phyloP scores from a whole-genome alignment of 2,888 invertebrate species.

The Aelia acuminata region DNA sequence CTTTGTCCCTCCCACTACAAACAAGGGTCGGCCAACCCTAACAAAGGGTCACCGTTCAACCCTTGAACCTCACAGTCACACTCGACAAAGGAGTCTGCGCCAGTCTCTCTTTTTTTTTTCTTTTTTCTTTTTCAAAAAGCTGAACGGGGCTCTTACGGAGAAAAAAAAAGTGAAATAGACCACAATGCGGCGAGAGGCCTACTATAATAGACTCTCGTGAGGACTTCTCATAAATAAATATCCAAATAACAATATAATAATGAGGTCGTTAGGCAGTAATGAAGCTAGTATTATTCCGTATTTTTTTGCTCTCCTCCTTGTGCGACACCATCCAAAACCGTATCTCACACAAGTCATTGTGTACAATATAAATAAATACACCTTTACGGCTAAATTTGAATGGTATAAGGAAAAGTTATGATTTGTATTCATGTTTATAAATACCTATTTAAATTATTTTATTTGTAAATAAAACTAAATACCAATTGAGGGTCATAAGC shows the following conservation, averaged over 20 bases:
- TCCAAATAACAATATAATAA: background rate
- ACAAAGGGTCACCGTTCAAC: constrained; percentile 46
- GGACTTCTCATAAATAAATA: background rate
- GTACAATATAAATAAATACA: too few species aligned
- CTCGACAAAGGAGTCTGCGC: constrained; percentile 25
- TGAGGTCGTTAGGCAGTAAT: background rate
- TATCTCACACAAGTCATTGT: background rate
- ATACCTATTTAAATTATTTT: too few species aligned
- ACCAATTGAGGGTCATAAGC: too few species aligned
- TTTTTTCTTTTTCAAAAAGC: background rate
- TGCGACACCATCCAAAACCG: background rate
- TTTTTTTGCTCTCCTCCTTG: background rate
- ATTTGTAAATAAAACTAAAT: too few species aligned
- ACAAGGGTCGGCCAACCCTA: background rate
- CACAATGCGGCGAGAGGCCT: background rate
- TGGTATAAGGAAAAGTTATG: too few species aligned
- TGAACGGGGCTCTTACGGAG: constrained; percentile 10
- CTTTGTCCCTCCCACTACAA: constrained; percentile 31
- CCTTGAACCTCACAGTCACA: constrained; percentile 8
- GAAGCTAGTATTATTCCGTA: background rate
- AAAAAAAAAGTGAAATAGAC: background rate
- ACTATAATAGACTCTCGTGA: background rate
- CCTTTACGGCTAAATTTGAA: too few species aligned
- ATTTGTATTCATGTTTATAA: too few species aligned
- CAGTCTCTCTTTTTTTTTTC: background rate